Conservation (phyloP, 2,888 invertebrate species). For the Eristalis pertinax region DNA sequence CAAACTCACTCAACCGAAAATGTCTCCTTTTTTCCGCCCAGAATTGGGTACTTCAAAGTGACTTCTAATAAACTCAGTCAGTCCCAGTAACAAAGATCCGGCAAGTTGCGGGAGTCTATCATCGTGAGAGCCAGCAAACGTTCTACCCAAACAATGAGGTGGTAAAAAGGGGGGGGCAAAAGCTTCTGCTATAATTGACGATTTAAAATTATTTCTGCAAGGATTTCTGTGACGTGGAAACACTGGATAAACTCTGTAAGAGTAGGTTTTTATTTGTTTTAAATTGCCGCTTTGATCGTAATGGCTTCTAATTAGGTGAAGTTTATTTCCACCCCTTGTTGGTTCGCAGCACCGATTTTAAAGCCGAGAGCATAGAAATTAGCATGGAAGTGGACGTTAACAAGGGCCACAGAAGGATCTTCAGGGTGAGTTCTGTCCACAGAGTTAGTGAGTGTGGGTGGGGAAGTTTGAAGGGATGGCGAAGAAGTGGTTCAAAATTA, state of each 20-base stretch:
- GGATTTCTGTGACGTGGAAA: constrained; percentile 2
- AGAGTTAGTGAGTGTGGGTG: not conserved
- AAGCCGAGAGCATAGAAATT: constrained; percentile 29
- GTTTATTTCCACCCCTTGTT: constrained; percentile 72
- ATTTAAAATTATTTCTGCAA: constrained; percentile 63
- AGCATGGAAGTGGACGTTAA: not conserved
- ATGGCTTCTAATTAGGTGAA: constrained; percentile 79
- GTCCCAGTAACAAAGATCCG: constrained; percentile 53
- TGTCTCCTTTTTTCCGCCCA: constrained; percentile 26
- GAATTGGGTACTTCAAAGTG: constrained; percentile 60
- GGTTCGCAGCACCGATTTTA: constrained; percentile 21
- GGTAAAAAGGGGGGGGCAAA: constrained; percentile 2
- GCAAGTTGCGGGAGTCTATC: constrained; percentile 56
- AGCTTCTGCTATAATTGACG: constrained; percentile 61
- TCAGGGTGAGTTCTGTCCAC: not conserved
- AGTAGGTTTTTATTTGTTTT: constrained; percentile 61
- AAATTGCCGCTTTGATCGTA: constrained; percentile 79
- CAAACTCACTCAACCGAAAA: constrained; percentile 62
- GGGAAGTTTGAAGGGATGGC: not conserved
- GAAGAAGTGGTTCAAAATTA: constrained; percentile 7
- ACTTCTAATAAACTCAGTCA: constrained; percentile 65
- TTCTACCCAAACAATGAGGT: constrained; percentile 10
- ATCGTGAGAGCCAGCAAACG: constrained; percentile 17
- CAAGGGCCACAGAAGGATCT: constrained; percentile 5
- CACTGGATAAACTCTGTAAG: constrained; percentile 6